A percentile compares a stretch with the other conserved stretches of the same genome.
Evolutionary conservation across 2,113 vertebrate species (phyloP).

Genomic region (Nerophis lumbriciformis): DNA sequence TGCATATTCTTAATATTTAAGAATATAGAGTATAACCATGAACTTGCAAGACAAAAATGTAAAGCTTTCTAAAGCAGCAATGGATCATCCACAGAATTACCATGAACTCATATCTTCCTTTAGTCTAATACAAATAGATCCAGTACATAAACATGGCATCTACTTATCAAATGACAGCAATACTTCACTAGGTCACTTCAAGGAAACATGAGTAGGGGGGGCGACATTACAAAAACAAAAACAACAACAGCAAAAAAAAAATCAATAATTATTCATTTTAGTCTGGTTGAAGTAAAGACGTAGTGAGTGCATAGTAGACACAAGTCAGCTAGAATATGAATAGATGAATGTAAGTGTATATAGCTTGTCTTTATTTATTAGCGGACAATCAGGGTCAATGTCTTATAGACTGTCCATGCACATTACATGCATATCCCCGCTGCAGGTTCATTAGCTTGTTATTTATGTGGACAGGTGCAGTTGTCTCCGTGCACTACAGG

Average conservation of each 20-base stretch:
- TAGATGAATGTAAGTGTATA: constrained; percentile 22
- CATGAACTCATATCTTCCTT: constrained; percentile 9
- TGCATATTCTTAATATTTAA: background rate
- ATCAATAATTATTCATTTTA: constrained; percentile 44
- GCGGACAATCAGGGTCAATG: constrained; percentile 50
- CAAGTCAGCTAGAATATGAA: constrained; percentile 8
- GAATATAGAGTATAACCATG: background rate
- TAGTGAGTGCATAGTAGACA: background rate
- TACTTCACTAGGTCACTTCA: constrained; percentile 36
- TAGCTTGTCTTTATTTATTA: constrained; percentile 56
- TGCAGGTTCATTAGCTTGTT: constrained; percentile 39
- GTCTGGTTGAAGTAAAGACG: constrained; percentile 19
- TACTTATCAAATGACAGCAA: constrained; percentile 29
- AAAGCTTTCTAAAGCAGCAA: background rate
- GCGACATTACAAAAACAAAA: constrained; percentile 46
- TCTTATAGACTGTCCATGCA: constrained; percentile 48
- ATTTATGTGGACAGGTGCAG: constrained; percentile 46
- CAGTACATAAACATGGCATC: constrained; percentile 15
- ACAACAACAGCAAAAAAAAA: constrained; percentile 48
- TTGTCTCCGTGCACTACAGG: constrained; percentile 23
- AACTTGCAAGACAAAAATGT: background rate
- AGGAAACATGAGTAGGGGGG: constrained; percentile 24
- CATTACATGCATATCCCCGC: constrained; percentile 45
- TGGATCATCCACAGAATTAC: background rate
- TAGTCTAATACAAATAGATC: constrained; percentile 8